Evolutionary conservation across 23 tunicate species (phyloP).

Genomic region (Corella eumyota): DNA sequence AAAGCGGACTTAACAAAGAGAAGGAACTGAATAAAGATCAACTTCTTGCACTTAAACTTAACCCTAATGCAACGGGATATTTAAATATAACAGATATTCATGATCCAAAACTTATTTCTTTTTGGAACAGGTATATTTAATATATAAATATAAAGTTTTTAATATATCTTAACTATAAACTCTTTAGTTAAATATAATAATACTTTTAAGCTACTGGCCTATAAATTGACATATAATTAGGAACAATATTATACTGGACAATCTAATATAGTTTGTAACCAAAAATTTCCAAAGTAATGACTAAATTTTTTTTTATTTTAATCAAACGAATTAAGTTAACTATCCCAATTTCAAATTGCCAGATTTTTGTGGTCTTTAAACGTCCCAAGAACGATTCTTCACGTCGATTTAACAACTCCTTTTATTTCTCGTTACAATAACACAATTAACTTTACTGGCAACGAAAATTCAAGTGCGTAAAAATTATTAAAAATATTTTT

Average conservation of each 20-base stretch:
- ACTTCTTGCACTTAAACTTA: constrained; percentile 41
- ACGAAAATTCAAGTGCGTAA: too few relatives aligned
- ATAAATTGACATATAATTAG: too few relatives aligned
- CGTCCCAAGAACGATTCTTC: constrained; percentile 60
- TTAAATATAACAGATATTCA: constrained; percentile 50
- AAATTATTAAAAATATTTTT: too few relatives aligned
- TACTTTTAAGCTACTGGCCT: too few relatives aligned
- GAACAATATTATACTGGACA: too few relatives aligned
- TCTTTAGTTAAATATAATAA: background rate
- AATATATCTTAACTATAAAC: background rate
- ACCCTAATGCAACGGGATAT: constrained; percentile 55
- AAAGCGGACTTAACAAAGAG: constrained; percentile 40
- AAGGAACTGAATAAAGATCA: constrained; percentile 46
- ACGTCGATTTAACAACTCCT: constrained; percentile 54
- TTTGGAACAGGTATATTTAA: constrained; percentile 68
- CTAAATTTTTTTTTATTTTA: too few relatives aligned
- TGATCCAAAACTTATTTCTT: constrained; percentile 42
- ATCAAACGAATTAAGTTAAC: too few relatives aligned
- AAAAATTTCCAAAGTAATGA: too few relatives aligned
- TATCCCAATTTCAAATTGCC: too few relatives aligned
- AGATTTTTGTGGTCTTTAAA: constrained; percentile 83
- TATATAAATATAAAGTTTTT: too few relatives aligned
- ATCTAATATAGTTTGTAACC: too few relatives aligned
- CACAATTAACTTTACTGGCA: constrained; percentile 17
- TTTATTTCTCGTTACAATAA: constrained; percentile 43